Percentiles rank a stretch among this genome's conserved stretches.
phyloP scores from a whole-genome alignment of 1,140 invertebrate genomes.

The Bombus ignitus region DNA sequence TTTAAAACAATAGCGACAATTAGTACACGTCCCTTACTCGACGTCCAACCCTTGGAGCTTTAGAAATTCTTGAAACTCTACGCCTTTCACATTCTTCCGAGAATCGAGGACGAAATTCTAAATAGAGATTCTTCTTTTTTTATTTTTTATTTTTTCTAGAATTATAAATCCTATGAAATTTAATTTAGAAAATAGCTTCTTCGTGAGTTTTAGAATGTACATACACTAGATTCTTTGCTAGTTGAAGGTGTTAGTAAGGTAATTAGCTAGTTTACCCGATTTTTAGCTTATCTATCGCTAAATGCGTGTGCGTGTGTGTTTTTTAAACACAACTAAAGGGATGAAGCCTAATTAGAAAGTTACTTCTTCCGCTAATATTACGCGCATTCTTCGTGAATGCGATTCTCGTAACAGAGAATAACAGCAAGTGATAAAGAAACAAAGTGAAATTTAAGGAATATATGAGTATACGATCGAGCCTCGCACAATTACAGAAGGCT shows the following conservation, averaged over 20 bases:
- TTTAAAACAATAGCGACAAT: constrained; percentile 34
- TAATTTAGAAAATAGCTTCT: background rate
- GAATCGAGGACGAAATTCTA: background rate
- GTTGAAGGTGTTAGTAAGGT: too few relatives aligned
- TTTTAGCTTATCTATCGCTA: too few relatives aligned
- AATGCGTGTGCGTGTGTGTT: too few relatives aligned
- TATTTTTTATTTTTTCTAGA: background rate
- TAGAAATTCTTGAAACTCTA: background rate
- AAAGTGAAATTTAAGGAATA: background rate
- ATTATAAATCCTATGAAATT: background rate
- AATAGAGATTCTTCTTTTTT: background rate
- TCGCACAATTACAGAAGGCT: background rate
- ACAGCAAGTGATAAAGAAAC: background rate
- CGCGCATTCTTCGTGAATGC: background rate
- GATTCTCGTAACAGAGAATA: background rate
- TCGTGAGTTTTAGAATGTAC: background rate
- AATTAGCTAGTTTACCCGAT: too few relatives aligned
- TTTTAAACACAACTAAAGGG: too few relatives aligned
- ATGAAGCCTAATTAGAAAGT: background rate
- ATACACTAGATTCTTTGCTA: background rate
- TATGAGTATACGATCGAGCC: too few relatives aligned
- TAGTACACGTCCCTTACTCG: background rate
- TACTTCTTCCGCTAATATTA: background rate
- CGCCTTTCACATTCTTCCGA: background rate
- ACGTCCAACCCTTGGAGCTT: background rate